A percentile compares a stretch with the other conserved stretches of the same genome.
Evolutionary conservation across 2,113 vertebrate species (phyloP).

Genomic region (Toxotes chatareus): DNA sequence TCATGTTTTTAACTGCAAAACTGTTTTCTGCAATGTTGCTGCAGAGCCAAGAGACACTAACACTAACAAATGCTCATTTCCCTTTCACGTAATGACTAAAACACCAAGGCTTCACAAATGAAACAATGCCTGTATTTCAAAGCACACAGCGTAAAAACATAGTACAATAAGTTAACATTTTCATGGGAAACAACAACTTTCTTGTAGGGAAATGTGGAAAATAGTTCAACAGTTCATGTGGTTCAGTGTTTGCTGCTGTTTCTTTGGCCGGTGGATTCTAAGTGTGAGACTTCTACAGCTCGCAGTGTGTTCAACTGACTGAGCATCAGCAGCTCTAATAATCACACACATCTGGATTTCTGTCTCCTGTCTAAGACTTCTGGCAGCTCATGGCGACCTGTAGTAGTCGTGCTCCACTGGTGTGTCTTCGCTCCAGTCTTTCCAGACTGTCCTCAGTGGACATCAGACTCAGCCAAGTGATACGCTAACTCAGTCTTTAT

Average conservation of each 20-base stretch:
- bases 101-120: background rate
- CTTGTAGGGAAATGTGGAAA: background rate
- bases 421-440: background rate
- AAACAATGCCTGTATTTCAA: conserved; percentile 47
- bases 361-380: background rate
- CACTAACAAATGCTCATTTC: background rate
- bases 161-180: conserved; percentile 42
- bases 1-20: no score
- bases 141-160: conserved; percentile 14
- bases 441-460: conserved; percentile 61
- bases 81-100: background rate
- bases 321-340: background rate
- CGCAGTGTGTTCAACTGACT: background rate
- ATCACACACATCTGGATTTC: background rate
- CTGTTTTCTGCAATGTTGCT: background rate
- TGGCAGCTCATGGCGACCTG: background rate
- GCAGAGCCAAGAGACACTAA: background rate
- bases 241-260: background rate
- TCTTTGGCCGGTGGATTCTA: background rate
- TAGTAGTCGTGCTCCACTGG: background rate
- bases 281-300: background rate
- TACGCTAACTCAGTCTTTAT: conserved; percentile 80
- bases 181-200: background rate
- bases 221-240: background rate
- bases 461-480: conserved; percentile 68